These are phyloP conservation scores for Carcharodon carcharias DNA, from an alignment of 2,797 vertebrate genomes.

Conservation along the genomic window DNA sequence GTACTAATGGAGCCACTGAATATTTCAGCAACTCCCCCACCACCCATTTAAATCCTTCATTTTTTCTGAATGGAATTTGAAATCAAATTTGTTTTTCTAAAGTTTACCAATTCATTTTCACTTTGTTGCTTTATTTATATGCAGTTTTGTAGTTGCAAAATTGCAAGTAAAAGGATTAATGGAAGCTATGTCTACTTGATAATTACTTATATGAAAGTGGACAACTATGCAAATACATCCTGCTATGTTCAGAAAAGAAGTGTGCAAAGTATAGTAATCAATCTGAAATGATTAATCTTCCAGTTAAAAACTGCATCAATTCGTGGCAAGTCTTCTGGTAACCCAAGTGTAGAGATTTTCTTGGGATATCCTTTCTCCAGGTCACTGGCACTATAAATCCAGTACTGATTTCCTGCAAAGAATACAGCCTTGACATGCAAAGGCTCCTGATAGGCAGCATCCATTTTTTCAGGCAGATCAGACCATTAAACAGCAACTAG, in stretches of 20 bases:
- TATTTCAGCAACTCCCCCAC: background rate
- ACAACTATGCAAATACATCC: background rate
- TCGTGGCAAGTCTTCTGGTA: too few species aligned
- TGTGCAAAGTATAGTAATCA: background rate
- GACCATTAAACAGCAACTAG: too few species aligned
- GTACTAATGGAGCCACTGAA: background rate
- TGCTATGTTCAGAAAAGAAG: background rate
- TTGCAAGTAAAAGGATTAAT: background rate
- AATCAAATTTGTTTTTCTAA: background rate
- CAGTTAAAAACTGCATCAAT: too few species aligned
- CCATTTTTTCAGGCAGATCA: too few species aligned
- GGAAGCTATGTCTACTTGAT: too few species aligned
- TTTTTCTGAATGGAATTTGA: background rate
- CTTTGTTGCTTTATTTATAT: background rate
- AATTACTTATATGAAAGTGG: background rate
- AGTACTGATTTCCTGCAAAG: too few species aligned
- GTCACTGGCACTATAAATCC: too few species aligned
- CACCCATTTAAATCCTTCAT: background rate
- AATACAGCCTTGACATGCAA: too few species aligned
- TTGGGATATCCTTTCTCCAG: too few species aligned
- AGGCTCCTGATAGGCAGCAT: too few species aligned
- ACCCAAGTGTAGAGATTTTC: too few species aligned
- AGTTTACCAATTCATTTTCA: background rate
- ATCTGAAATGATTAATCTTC: background rate
- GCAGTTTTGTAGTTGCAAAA: background rate